Evolutionary conservation across 30 jellyfish, hydroid and myxozoan genomes (phyloP).

Genomic region (Haliclystus octoradiatus): DNA sequence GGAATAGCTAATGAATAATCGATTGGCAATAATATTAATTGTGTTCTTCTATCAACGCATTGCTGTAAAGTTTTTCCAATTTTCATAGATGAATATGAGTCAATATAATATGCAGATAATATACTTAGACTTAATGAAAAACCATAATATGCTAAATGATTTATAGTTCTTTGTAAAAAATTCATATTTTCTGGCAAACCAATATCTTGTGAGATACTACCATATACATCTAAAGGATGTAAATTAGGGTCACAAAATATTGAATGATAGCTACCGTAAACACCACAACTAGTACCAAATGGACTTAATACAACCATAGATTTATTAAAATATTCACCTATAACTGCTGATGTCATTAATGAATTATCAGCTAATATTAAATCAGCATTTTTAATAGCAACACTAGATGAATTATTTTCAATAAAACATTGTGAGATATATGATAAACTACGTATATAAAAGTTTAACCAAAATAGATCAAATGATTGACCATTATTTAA

Average conservation of each 20-base stretch:
- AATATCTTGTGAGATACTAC: constrained; percentile 1
- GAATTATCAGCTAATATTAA: constrained; percentile 16
- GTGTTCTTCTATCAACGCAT: background rate
- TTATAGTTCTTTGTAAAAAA: constrained; percentile 23
- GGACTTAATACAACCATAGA: constrained; percentile 18
- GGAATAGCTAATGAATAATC: constrained; percentile 29
- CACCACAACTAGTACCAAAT: constrained; percentile 19
- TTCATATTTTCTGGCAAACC: constrained; percentile 10
- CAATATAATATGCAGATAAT: background rate
- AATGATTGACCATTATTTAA: constrained; percentile 9
- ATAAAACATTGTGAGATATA: constrained; percentile 1
- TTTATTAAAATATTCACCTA: constrained; percentile 1
- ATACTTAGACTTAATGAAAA: background rate
- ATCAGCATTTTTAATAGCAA: constrained; percentile 16
- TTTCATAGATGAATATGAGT: background rate
- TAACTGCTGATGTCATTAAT: constrained; percentile 6
- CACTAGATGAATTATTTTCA: background rate
- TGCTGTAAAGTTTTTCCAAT: background rate
- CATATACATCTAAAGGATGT: constrained; percentile 5
- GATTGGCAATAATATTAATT: constrained; percentile 20
- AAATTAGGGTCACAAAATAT: constrained; percentile 13
- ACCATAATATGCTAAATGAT: background rate
- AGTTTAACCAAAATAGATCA: constrained; percentile 8
- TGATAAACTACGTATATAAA: background rate
- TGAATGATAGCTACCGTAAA: constrained; percentile 2